Base-by-base conservation (phyloP, 2,888 invertebrate species). In the Diaprepes abbreviatus region DNA sequence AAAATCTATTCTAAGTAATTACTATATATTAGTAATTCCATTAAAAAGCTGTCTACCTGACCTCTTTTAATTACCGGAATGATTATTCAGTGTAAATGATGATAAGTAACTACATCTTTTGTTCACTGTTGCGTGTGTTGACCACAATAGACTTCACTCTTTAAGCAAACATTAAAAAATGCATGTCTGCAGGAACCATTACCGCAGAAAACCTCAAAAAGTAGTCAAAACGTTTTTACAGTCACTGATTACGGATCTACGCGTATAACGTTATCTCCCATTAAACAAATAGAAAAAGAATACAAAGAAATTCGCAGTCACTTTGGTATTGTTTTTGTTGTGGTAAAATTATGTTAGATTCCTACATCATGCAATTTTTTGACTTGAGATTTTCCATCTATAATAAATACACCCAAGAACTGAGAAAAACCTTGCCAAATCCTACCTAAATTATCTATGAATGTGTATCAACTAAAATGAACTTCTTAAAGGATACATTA, bases 171-270 rank as follows among this genome's bases (percentile, higher is more conserved):
- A 28, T 24, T n/a, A 50, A 48, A 50, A 50, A 50, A 28, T 28
- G 14, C 3, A 24, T 28, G 9, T 28, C 14, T 28, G 12, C 28
- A 7, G 35, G n/a, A n/a, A 16, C 7, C 16, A 43, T 43, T n/a
- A n/a, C n/a, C 3, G 14, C 2, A 28, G 48, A 28, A 48, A 50
- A 50, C 48, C 48, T 50, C 48, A 28, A 59, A 59, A 43, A 59
- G 59, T 59, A 59, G 45, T 59, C 45, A 17, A 17, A 12, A n/a
- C 59, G 59, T 59, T 59, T 59, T 59, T 45, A 59, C 59, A 33
- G 59, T 59, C 16, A 45, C 16, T 59, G 59, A 45, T 48, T 48
- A 14, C 59, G 59, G 45, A 59, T 45, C 45, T 59, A 59, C 45
- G 45, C 59, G 48, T 50, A 7, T 28, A 28, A 16, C 10, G 6